Percentiles rank a stretch among this genome's conserved stretches.
Evolutionary conservation across 1,140 invertebrate genomes (phyloP).

Genomic region (Drosophila ohnishii): DNA sequence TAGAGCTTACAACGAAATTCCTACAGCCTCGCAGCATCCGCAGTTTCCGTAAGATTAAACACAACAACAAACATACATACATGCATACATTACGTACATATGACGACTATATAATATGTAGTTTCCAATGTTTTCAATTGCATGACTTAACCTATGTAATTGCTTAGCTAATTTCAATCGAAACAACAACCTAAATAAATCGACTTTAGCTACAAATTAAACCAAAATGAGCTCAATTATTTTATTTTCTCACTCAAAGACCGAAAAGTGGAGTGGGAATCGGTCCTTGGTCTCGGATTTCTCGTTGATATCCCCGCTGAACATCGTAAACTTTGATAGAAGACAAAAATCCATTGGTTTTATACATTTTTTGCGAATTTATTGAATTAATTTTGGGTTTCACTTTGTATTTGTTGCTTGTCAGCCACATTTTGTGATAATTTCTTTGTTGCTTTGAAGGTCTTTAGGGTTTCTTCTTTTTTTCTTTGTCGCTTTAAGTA

Average conservation of each 20-base stretch:
- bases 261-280: background rate
- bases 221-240: background rate
- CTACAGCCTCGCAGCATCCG: conserved; percentile 48
- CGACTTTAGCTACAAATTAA: conserved; percentile 18
- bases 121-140: conserved; percentile 37
- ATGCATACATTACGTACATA: conserved; percentile 10
- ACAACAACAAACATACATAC: conserved; percentile 1
- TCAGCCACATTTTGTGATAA: conserved; percentile 24
- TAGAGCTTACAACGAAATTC: conserved; percentile 76
- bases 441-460: conserved; percentile 28
- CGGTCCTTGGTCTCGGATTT: background rate
- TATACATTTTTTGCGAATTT: conserved; percentile 21
- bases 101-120: conserved; percentile 24
- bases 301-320: background rate
- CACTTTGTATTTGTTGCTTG: conserved; percentile 30
- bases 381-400: conserved; percentile 37
- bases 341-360: background rate
- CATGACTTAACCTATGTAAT: conserved; percentile 36
- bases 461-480: conserved; percentile 5
- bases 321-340: background rate
- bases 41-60: conserved; percentile 20
- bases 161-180: conserved; percentile 50
- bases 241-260: background rate
- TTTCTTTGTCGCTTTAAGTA: conserved; percentile 56
- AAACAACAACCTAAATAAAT: conserved; percentile 40